Evolutionary conservation across 2,888 invertebrate species (phyloP).

Genomic region (Hirtodrosophila alboralis): DNA sequence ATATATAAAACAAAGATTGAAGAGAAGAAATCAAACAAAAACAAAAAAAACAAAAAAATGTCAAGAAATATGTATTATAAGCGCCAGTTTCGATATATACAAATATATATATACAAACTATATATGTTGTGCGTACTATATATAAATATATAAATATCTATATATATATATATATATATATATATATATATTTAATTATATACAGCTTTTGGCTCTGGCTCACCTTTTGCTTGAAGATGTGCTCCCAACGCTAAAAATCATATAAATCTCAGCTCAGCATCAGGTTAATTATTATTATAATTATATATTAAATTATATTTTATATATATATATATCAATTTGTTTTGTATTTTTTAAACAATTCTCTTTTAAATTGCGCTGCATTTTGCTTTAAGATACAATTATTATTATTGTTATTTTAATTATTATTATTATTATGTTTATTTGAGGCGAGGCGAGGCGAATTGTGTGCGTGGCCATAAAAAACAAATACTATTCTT

Average conservation of each 20-base stretch:
- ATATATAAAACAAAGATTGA: too few species aligned
- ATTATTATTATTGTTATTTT: constrained; percentile 28
- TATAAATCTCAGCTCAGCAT: constrained; percentile 42
- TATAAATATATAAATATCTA: too few species aligned
- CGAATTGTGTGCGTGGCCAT: constrained; percentile 60
- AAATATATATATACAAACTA: constrained; percentile 11
- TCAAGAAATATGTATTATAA: constrained; percentile 28
- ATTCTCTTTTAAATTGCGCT: not conserved
- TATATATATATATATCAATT: constrained; percentile 3
- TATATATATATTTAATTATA: constrained; percentile 27
- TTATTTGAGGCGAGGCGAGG: constrained; percentile 18
- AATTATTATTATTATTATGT: constrained; percentile 17
- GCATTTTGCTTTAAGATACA: constrained; percentile 14
- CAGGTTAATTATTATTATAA: constrained; percentile 43
- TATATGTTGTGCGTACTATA: constrained; percentile 33
- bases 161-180: constrained; percentile 11
- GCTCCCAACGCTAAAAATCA: constrained; percentile 44
- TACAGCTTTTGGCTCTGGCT: constrained; percentile 41
- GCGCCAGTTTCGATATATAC: constrained; percentile 28
- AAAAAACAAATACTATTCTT: too few species aligned
- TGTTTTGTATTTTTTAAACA: constrained; percentile 6
- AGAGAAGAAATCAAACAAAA: too few species aligned
- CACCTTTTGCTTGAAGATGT: constrained; percentile 45
- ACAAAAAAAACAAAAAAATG: not conserved
- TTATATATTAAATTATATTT: not conserved